Conservation (phyloP, 37 sponge, comb jelly and placozoan species). For the Theonella swinhoei region DNA sequence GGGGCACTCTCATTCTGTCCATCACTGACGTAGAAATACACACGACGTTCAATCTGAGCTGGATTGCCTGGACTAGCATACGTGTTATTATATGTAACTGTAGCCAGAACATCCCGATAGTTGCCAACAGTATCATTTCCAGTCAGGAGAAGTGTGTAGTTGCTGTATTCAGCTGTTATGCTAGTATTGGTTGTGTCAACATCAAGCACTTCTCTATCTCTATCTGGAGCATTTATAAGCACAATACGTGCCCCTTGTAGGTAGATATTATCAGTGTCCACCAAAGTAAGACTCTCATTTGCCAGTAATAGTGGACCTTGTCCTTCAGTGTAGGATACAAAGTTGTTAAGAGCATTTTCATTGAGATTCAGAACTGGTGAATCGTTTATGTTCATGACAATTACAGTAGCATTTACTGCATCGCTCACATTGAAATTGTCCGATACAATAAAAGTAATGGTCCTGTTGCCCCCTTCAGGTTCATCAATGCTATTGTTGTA, state of each 20-base stretch:
- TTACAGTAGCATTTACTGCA: slow-evolving; percentile 39
- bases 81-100: slow-evolving; percentile 80
- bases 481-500: slow-evolving; percentile 90
- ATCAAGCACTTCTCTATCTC: slow-evolving; percentile 55
- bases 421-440: slow-evolving; percentile 57
- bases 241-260: slow-evolving; percentile 63
- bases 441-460: slow-evolving; percentile 62
- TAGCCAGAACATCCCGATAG: slow-evolving; percentile 61
- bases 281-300: slow-evolving; percentile 57
- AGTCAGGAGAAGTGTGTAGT: slow-evolving; percentile 58
- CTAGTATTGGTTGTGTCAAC: slow-evolving; percentile 57
- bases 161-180: slow-evolving; percentile 48
- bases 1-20: slow-evolving; percentile 55
- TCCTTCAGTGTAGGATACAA: slow-evolving; percentile 81
- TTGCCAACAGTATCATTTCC: slow-evolving; percentile 65
- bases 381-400: slow-evolving; percentile 74
- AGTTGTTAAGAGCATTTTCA: slow-evolving; percentile 65
- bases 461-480: slow-evolving; percentile 62
- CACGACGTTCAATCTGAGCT: slow-evolving; percentile 52
- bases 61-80: slow-evolving; percentile 82
- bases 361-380: slow-evolving; percentile 85
- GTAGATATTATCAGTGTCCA: slow-evolving; percentile 72
- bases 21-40: slow-evolving; percentile 73
- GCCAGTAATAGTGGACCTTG: slow-evolving; percentile 61
- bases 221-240: slow-evolving; percentile 73